Percentiles rank a stretch among this genome's conserved stretches.
Conservation (phyloP, 1,140 invertebrate genomes). For the Physella acuta region DNA sequence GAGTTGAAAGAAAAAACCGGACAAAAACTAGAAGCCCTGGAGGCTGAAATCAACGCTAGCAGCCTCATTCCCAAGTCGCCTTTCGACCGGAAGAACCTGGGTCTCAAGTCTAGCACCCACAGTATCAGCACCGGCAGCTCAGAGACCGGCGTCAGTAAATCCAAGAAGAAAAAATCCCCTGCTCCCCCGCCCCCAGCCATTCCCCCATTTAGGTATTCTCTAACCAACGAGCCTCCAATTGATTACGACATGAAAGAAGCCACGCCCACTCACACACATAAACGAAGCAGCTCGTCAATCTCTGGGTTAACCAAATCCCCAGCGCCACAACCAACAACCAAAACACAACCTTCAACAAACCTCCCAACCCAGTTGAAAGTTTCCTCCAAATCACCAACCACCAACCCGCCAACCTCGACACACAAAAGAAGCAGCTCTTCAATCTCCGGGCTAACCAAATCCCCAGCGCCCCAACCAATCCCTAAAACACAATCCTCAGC, state of each 20-base stretch:
- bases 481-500: conserved; percentile 6
- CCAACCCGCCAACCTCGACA: neutral
- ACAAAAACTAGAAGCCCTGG: conserved; percentile 34
- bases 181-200: conserved; percentile 32
- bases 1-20: conserved; percentile 37
- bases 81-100: conserved; percentile 25
- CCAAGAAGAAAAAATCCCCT: conserved; percentile 40
- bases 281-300: neutral
- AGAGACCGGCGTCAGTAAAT: conserved; percentile 37
- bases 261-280: neutral
- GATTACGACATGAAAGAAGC: conserved; percentile 39
- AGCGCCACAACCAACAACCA: conserved; percentile 7
- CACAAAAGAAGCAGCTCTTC: neutral
- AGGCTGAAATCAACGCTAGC: conserved; percentile 29
- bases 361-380: neutral
- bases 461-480: conserved; percentile 7
- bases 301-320: neutral
- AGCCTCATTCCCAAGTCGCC: conserved; percentile 29
- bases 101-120: conserved; percentile 12
- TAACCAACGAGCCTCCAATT: conserved; percentile 35
- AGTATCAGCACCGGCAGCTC: conserved; percentile 30
- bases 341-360: neutral
- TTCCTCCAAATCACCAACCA: neutral
- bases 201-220: conserved; percentile 16
- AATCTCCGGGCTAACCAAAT: neutral